These are phyloP conservation scores for Matsumurasca onukii DNA, from an alignment of 1,140 invertebrate genomes.

Conservation along the genomic window DNA sequence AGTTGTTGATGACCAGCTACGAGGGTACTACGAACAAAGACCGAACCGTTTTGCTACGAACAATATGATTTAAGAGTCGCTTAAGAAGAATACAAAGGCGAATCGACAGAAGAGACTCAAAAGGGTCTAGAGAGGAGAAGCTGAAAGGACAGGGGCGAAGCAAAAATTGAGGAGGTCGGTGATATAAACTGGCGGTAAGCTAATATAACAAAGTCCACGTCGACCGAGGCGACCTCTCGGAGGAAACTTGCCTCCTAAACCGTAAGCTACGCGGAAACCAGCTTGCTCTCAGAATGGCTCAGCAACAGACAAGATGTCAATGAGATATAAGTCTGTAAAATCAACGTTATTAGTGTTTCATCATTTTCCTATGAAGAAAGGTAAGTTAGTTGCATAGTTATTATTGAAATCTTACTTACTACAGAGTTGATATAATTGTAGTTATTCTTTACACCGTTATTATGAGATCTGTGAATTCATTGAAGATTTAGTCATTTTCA, in stretches of 20 bases:
- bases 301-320: slow-evolving; percentile 47
- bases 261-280: slow-evolving; percentile 69
- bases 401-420: background rate
- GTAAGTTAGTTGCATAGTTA: too few relatives aligned
- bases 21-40: slow-evolving; percentile 47
- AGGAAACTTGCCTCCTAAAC: slow-evolving; percentile 72
- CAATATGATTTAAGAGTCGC: slow-evolving; percentile 84
- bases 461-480: too few relatives aligned
- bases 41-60: slow-evolving; percentile 45
- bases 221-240: background rate
- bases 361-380: slow-evolving; percentile 51
- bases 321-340: slow-evolving; percentile 51
- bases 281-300: slow-evolving; percentile 49
- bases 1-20: slow-evolving; percentile 57
- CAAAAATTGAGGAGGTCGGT: background rate
- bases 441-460: too few relatives aligned
- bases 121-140: slow-evolving; percentile 49
- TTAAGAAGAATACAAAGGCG: slow-evolving; percentile 70
- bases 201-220: background rate
- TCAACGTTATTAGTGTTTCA: slow-evolving; percentile 45
- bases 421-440: background rate
- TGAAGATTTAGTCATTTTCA: too few relatives aligned
- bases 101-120: slow-evolving; percentile 53
- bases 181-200: background rate
- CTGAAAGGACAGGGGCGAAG: background rate